A percentile compares a stretch with the other conserved stretches of the same genome.
Conservation (phyloP, 2,113 vertebrate species). For the Patagioenas fasciata region DNA sequence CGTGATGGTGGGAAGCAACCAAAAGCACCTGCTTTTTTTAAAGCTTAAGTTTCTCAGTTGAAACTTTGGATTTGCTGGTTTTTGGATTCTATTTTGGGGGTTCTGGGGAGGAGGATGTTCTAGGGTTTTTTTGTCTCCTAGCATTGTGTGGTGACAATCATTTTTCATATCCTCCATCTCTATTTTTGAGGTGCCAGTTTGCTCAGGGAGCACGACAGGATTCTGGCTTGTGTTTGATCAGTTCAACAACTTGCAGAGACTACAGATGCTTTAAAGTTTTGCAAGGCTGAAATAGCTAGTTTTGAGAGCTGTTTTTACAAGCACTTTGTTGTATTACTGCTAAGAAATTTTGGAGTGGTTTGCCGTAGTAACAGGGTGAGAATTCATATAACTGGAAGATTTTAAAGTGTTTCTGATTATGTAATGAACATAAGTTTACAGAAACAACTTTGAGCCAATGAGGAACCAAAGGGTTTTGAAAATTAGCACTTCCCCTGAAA, state of each 20-base stretch:
- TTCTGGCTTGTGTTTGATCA: neutral
- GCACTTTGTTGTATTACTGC: neutral
- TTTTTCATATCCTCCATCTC: neutral
- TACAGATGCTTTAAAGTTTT: neutral
- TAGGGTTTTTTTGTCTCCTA: neutral
- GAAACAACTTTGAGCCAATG: neutral
- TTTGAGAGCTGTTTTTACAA: neutral
- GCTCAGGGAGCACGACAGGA: neutral
- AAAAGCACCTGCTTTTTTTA: neutral
- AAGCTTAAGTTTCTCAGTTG: neutral
- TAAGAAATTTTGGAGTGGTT: neutral
- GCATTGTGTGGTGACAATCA: neutral
- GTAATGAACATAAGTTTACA: neutral
- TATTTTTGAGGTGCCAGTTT: neutral
- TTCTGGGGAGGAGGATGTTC: neutral
- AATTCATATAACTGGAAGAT: neutral
- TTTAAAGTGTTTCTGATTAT: neutral
- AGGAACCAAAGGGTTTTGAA: neutral
- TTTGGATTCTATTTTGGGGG: neutral
- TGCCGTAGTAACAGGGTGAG: neutral
- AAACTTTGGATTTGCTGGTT: neutral
- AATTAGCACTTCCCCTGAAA: neutral
- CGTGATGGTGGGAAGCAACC: rapidly evolving
- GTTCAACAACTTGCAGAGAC: neutral
- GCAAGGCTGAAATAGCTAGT: neutral